These are phyloP conservation scores for Fregetta grallaria DNA, from an alignment of 2,113 vertebrate species.

Conservation along the genomic window DNA sequence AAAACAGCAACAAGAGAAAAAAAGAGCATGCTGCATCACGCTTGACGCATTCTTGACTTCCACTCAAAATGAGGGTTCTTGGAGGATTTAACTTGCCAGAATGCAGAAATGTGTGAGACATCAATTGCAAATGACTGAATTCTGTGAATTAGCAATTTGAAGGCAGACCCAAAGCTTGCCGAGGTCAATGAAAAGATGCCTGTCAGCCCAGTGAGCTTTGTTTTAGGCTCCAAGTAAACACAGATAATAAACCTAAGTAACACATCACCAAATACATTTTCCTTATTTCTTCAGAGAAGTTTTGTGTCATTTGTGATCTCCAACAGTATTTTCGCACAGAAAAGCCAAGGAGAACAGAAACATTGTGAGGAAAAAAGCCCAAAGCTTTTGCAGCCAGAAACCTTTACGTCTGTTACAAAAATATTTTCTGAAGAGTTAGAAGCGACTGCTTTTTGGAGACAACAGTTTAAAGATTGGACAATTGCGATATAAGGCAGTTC, in stretches of 20 bases:
- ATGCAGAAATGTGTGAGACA: not conserved
- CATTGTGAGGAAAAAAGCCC: fast-evolving
- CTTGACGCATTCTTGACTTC: conserved; percentile 34
- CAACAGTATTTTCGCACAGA: not conserved
- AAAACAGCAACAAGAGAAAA: conserved; percentile 22
- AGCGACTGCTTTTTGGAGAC: not conserved
- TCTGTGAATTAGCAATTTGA: conserved; percentile 1
- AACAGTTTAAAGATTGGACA: not conserved
- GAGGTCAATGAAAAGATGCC: not conserved
- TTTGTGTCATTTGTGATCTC: not conserved
- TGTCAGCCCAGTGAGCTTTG: not conserved
- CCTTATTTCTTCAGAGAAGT: not conserved
- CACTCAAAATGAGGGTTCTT: not conserved
- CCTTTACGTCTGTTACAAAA: not conserved
- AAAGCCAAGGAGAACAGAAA: not conserved
- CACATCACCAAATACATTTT: not conserved
- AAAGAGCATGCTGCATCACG: conserved; percentile 25
- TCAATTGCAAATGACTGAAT: not conserved
- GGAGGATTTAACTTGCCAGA: conserved; percentile 26
- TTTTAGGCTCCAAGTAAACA: not conserved
- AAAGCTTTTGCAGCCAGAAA: not conserved
- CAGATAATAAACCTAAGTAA: not conserved
- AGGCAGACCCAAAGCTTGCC: not conserved
- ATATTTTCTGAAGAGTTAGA: not conserved
- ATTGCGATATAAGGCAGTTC: not conserved